These are phyloP conservation scores for Pterostichus niger DNA, from an alignment of 2,888 invertebrate species.

Conservation along the genomic window DNA sequence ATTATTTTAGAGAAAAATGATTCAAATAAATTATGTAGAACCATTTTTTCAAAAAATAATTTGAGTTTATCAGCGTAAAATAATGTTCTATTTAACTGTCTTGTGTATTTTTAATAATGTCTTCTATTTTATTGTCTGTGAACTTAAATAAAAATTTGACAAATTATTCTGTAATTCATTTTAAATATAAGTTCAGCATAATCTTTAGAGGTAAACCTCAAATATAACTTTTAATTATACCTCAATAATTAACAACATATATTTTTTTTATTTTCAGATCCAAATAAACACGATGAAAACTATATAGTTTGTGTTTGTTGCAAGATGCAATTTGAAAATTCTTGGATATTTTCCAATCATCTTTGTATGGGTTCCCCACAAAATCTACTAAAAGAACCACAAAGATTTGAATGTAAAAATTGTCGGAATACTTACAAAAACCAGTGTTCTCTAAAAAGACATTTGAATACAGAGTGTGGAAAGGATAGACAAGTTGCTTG, in stretches of 20 bases:
- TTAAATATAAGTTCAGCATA: too few species aligned
- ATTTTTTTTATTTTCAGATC: conserved; percentile 21
- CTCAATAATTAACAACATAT: neutral
- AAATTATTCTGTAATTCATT: too few species aligned
- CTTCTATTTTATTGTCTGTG: too few species aligned
- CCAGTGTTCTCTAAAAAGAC: conserved; percentile 79
- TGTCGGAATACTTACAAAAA: conserved; percentile 79
- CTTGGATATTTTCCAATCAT: conserved; percentile 4
- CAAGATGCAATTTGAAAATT: neutral
- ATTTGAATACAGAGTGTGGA: conserved; percentile 79
- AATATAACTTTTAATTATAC: too few species aligned
- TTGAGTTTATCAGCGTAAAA: too few species aligned
- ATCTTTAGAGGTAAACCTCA: too few species aligned
- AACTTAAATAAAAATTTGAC: too few species aligned
- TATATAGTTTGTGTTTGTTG: conserved; percentile 7
- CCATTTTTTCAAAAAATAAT: too few species aligned
- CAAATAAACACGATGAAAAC: neutral
- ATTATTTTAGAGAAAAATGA: too few species aligned
- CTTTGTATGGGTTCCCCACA: neutral
- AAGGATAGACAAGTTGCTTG: conserved; percentile 71
- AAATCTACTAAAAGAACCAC: neutral
- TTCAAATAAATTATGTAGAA: too few species aligned
- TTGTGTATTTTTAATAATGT: too few species aligned
- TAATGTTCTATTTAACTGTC: too few species aligned
- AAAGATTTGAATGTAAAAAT: conserved; percentile 64